Conservation (phyloP, 2,113 vertebrate species). For the Rhea americana region DNA sequence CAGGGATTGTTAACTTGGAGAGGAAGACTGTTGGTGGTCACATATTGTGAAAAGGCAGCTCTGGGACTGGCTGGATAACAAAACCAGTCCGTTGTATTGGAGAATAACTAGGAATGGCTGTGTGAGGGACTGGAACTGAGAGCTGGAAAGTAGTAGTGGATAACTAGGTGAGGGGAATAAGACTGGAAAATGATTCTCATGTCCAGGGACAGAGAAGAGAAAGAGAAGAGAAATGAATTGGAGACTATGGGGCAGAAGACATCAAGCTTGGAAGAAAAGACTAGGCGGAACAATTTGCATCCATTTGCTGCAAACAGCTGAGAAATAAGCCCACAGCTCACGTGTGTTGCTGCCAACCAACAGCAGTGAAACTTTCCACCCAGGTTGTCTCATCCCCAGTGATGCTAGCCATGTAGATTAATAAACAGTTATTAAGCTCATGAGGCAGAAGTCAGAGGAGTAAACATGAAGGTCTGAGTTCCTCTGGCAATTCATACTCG, state of each 20-base stretch:
- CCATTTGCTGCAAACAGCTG: not conserved
- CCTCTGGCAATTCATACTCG: not conserved
- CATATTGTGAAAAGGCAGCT: not conserved
- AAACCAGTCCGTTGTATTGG: not conserved
- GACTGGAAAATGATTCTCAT: not conserved
- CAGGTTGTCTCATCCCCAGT: not conserved
- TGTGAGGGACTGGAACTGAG: not conserved
- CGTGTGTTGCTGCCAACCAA: not conserved
- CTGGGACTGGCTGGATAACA: not conserved
- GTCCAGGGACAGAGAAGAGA: not conserved
- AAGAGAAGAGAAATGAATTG: not conserved
- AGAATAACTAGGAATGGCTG: not conserved
- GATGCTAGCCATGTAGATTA: not conserved
- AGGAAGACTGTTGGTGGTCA: not conserved
- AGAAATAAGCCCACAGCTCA: not conserved
- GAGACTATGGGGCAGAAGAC: not conserved
- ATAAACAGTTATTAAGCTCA: not conserved
- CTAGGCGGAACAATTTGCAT: not conserved
- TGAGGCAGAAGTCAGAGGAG: not conserved
- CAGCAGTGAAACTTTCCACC: not conserved
- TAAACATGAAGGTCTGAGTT: not conserved
- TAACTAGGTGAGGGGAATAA: not conserved
- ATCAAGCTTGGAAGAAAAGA: not conserved
- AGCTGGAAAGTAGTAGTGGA: not conserved
- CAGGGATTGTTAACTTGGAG: not conserved